Conservation (phyloP, 1,140 invertebrate genomes). For the Pseudomyrmex sp. region DNA sequence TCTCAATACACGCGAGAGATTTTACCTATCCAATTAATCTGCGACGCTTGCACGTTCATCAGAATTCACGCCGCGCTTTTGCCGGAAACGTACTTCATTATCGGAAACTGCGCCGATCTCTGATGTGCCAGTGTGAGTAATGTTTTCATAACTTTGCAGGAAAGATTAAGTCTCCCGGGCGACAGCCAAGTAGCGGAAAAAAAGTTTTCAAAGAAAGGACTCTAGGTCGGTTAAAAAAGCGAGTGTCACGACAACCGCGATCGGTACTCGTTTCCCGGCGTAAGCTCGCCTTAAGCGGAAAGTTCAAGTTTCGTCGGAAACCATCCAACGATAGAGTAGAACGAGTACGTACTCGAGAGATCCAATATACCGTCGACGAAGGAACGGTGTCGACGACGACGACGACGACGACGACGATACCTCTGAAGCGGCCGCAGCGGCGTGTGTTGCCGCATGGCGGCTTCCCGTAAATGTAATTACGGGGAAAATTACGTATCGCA, state of each 20-base stretch:
- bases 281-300: slow-evolving; percentile 35
- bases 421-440: slow-evolving; percentile 1
- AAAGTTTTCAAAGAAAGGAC: slow-evolving; percentile 3
- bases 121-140: not conserved
- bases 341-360: slow-evolving; percentile 48
- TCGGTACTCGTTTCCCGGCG: slow-evolving; percentile 34
- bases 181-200: slow-evolving; percentile 36
- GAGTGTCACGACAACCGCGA: slow-evolving; percentile 34
- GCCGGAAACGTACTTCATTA: slow-evolving; percentile 34
- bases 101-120: slow-evolving; percentile 25
- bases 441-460: slow-evolving; percentile 11
- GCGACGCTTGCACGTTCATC: not conserved
- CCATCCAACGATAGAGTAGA: slow-evolving; percentile 30
- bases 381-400: too few relatives aligned
- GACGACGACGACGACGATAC: not conserved
- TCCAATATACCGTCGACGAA: slow-evolving; percentile 48
- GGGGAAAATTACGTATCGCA: slow-evolving; percentile 58
- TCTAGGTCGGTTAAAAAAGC: slow-evolving; percentile 23
- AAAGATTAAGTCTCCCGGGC: slow-evolving; percentile 33
- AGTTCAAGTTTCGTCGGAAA: slow-evolving; percentile 44
- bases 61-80: slow-evolving; percentile 35
- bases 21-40: not conserved
- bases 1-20: not conserved
- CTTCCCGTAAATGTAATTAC: slow-evolving; percentile 67
- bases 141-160: slow-evolving; percentile 37